Evolutionary conservation across 2,888 invertebrate species (phyloP).

Genomic region (Crepidodera aurea): DNA sequence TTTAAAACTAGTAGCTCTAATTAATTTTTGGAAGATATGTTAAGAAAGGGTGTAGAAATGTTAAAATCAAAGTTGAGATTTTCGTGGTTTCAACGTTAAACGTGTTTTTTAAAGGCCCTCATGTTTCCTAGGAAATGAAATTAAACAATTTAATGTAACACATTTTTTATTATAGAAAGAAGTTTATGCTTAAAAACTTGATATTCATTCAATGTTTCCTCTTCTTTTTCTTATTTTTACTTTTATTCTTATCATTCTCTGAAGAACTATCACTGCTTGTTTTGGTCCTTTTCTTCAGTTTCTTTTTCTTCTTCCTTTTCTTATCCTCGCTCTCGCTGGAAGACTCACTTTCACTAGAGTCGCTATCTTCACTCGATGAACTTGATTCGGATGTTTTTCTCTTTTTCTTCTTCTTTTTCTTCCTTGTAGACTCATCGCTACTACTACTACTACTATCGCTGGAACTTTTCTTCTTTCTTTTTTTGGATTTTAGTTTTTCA

Average conservation of each 20-base stretch:
- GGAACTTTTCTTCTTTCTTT: not conserved
- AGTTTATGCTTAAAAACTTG: too few relatives aligned
- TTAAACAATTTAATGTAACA: too few relatives aligned
- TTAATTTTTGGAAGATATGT: too few relatives aligned
- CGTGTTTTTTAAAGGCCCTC: too few relatives aligned
- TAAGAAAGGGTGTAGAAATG: too few relatives aligned
- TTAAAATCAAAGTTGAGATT: too few relatives aligned
- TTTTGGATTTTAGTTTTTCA: not conserved
- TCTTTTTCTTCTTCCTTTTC: constrained; percentile 34
- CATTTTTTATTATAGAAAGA: too few relatives aligned
- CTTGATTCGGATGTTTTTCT: not conserved
- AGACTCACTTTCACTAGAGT: constrained; percentile 26
- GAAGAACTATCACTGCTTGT: constrained; percentile 30
- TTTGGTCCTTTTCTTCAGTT: constrained; percentile 40
- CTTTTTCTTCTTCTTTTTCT: not conserved
- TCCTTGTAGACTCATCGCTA: not conserved
- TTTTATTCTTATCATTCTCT: constrained; percentile 22
- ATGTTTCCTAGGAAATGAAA: too few relatives aligned
- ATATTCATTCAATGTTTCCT: not conserved
- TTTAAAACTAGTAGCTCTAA: too few relatives aligned
- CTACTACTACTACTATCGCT: not conserved
- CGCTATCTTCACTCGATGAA: constrained; percentile 29
- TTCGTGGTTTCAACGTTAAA: too few relatives aligned
- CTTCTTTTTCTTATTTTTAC: constrained; percentile 21
- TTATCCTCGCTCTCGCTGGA: constrained; percentile 47